A percentile compares a stretch with the other conserved stretches of the same genome.
These are phyloP conservation scores for Brachionus koreanus DNA, from an alignment of 1,140 invertebrate species.

Conservation along the genomic window DNA sequence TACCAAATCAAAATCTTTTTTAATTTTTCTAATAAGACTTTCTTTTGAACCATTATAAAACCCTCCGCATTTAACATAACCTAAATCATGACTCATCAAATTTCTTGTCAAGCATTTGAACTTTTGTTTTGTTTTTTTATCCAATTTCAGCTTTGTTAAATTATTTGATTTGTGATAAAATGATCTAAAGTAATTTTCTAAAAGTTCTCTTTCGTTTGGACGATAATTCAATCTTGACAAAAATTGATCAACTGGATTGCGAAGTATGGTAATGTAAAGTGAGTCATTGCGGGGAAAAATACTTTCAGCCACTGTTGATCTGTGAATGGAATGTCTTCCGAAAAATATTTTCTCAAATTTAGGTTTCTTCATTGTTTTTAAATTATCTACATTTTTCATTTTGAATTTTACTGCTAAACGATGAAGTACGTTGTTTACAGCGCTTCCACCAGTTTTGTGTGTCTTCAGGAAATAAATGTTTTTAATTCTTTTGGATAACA, in stretches of 20 bases:
- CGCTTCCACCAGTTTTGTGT: neutral
- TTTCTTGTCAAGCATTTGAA: neutral
- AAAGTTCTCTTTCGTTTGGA: neutral
- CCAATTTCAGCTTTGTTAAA: neutral
- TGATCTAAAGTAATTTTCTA: neutral
- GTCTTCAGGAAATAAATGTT: neutral
- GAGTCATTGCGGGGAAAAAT: neutral
- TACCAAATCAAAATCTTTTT: neutral
- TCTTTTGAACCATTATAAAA: neutral
- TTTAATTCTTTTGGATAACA: too few species aligned
- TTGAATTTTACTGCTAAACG: neutral
- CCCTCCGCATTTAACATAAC: neutral
- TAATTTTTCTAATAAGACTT: neutral
- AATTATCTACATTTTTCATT: neutral
- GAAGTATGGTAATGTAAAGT: neutral
- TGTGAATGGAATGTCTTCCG: neutral
- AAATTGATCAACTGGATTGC: too few species aligned
- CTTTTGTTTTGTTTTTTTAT: too few species aligned
- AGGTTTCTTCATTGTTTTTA: neutral
- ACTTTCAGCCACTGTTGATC: neutral
- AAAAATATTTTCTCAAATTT: neutral
- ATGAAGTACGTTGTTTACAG: neutral
- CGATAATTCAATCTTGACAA: neutral
- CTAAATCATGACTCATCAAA: neutral
- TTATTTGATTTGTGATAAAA: neutral